A percentile compares a stretch with the other conserved stretches of the same genome.
phyloP scores from a whole-genome alignment of 2,888 invertebrate genomes.

The Xanthorhoe spadicearia region DNA sequence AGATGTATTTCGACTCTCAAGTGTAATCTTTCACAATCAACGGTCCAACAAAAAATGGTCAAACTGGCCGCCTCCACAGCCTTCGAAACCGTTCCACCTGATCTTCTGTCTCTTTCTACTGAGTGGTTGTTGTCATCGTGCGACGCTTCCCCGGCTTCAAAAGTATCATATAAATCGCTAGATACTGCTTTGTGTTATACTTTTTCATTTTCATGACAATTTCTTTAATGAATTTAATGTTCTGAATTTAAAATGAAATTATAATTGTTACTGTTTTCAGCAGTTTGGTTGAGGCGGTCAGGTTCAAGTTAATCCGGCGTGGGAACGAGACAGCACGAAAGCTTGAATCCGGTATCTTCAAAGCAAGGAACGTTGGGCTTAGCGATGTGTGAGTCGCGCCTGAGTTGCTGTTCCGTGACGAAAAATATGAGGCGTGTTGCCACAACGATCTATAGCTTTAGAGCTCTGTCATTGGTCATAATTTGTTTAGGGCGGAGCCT shows the following conservation, averaged over 20 bases:
- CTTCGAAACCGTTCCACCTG: slow-evolving; percentile 72
- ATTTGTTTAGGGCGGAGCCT: slow-evolving; percentile 78
- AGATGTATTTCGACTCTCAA: slow-evolving; percentile 85
- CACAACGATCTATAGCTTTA: slow-evolving; percentile 79
- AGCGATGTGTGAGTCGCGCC: slow-evolving; percentile 85
- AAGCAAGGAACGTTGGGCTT: slow-evolving; percentile 76
- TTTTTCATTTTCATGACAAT: slow-evolving; percentile 5
- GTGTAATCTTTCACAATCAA: slow-evolving; percentile 85
- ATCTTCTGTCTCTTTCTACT: slow-evolving; percentile 76
- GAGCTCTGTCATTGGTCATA: slow-evolving; percentile 74
- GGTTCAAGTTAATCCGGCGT: slow-evolving; percentile 55
- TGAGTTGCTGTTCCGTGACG: slow-evolving; percentile 83
- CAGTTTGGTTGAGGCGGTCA: slow-evolving; percentile 21
- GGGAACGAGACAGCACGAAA: slow-evolving; percentile 73
- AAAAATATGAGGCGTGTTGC: slow-evolving; percentile 83
- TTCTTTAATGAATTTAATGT: slow-evolving; percentile 1
- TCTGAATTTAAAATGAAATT: background rate
- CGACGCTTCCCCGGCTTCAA: slow-evolving; percentile 50
- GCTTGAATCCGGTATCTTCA: slow-evolving; percentile 78
- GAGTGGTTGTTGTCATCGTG: slow-evolving; percentile 53
- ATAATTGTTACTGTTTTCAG: slow-evolving; percentile 11
- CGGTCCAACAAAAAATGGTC: slow-evolving; percentile 84
- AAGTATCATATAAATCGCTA: slow-evolving; percentile 48
- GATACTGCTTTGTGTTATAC: slow-evolving; percentile 17
- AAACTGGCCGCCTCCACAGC: slow-evolving; percentile 83